These are phyloP conservation scores for Hippopotamyrus pictus DNA, from an alignment of 2,797 vertebrate genomes.

Conservation along the genomic window DNA sequence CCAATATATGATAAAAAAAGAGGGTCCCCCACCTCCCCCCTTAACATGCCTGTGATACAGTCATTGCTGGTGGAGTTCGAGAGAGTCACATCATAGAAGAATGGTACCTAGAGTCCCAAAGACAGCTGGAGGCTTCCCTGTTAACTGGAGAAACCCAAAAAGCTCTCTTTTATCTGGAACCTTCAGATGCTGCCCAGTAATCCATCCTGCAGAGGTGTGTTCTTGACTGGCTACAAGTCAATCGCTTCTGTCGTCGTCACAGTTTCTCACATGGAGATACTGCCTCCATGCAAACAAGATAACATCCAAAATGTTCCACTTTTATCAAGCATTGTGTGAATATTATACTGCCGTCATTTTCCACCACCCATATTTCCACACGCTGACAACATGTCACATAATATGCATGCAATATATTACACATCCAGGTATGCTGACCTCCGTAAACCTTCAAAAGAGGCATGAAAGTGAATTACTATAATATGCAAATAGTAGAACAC, in stretches of 20 bases:
- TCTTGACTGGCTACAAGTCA: background rate
- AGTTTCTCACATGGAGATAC: background rate
- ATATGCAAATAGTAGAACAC: background rate
- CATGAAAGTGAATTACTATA: background rate
- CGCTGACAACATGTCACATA: background rate
- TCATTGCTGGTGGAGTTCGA: background rate
- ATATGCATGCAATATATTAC: background rate
- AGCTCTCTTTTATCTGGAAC: background rate
- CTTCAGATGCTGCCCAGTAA: background rate
- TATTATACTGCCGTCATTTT: background rate
- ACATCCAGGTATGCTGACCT: background rate
- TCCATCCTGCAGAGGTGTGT: background rate
- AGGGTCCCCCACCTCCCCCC: background rate
- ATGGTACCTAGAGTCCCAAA: background rate
- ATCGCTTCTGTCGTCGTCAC: background rate
- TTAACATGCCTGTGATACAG: background rate
- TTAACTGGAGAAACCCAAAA: background rate
- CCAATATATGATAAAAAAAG: background rate
- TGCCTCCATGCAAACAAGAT: background rate
- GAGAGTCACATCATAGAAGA: background rate
- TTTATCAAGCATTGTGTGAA: background rate
- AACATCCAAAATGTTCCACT: background rate
- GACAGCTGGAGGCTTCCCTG: background rate
- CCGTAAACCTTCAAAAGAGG: background rate
- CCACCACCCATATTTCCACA: background rate